phyloP scores from a whole-genome alignment of 2,113 vertebrate species.

The Emydocephalus ijimae region DNA sequence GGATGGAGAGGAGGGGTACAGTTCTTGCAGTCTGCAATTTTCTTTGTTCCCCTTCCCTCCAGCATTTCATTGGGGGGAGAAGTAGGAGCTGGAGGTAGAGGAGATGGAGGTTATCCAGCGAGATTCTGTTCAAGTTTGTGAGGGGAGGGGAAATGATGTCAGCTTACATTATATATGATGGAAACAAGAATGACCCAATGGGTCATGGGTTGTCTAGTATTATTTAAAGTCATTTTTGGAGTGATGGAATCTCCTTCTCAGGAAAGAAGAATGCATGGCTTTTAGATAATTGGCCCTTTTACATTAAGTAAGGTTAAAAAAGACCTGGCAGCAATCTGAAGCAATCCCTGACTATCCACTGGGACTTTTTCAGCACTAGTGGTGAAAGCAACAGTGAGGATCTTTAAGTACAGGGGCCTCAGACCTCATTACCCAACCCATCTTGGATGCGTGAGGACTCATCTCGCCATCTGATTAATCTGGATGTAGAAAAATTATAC shows the following conservation, averaged over 20 bases:
- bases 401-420: neutral
- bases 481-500: neutral
- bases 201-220: neutral
- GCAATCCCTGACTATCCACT: neutral
- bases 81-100: neutral
- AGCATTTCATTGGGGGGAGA: neutral
- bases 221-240: neutral
- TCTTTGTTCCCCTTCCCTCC: neutral
- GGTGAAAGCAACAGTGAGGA: neutral
- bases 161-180: neutral
- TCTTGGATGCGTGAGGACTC: neutral
- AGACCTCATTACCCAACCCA: neutral
- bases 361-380: neutral
- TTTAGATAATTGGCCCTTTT: neutral
- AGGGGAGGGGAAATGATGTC: neutral
- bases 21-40: neutral
- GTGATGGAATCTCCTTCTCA: neutral
- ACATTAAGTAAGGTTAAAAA: neutral
- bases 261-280: neutral
- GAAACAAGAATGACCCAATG: neutral
- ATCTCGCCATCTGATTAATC: neutral
- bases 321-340: neutral
- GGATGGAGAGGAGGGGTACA: neutral
- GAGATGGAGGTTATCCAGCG: neutral
- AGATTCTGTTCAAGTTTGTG: neutral